These are phyloP conservation scores for Lasiurus borealis DNA, from an alignment of 2,113 vertebrate genomes.

Conservation along the genomic window DNA sequence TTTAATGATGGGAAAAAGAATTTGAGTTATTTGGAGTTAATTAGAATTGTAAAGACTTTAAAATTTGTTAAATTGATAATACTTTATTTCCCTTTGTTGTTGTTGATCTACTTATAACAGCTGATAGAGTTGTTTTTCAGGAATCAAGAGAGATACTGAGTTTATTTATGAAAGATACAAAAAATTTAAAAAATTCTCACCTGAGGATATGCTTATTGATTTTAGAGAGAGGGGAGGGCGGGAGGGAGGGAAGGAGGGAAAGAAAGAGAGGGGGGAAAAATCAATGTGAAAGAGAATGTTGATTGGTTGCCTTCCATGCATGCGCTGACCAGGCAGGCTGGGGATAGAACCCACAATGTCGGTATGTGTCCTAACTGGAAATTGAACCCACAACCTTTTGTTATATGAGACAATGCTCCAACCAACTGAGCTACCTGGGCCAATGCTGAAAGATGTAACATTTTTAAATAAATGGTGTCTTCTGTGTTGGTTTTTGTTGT, in stretches of 20 bases:
- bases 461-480: constrained; percentile 55
- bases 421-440: neutral
- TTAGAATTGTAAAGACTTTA: constrained; percentile 33
- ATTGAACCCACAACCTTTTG: neutral
- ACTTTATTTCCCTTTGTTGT: constrained; percentile 19
- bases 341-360: neutral
- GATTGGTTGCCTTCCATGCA: neutral
- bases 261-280: neutral
- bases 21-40: constrained; percentile 26
- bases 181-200: neutral
- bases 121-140: neutral
- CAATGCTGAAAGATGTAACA: constrained; percentile 28
- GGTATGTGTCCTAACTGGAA: neutral
- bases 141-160: neutral
- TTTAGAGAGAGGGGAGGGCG: neutral
- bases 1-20: constrained; percentile 28
- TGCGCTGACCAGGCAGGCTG: neutral
- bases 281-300: neutral
- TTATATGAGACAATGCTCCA: neutral
- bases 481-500: neutral
- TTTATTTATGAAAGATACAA: constrained; percentile 33
- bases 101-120: neutral
- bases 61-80: constrained; percentile 43
- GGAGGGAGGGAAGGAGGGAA: too few species aligned
- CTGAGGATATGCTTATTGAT: neutral